Conservation (phyloP, 1,140 invertebrate species). For the Vanessa tameamea region DNA sequence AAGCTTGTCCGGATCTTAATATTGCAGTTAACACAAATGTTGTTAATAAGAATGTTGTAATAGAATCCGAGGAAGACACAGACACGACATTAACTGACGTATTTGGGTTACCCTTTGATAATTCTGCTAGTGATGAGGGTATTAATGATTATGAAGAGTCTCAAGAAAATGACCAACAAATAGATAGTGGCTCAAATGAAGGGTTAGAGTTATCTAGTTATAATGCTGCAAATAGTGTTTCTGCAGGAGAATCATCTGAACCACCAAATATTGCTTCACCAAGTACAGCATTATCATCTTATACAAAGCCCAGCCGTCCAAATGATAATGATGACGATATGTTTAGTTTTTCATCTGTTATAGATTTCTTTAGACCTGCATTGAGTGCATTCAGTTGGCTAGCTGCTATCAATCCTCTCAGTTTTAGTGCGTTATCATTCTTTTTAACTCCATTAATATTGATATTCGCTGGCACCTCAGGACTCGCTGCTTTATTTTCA, state of each 20-base stretch:
- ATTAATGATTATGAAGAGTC: conserved; percentile 57
- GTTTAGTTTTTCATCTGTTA: conserved; percentile 61
- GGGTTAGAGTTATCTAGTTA: conserved; percentile 59
- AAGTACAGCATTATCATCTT: conserved; percentile 49
- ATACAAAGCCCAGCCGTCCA: conserved; percentile 50
- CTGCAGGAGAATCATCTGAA: conserved; percentile 51
- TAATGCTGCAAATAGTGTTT: conserved; percentile 54
- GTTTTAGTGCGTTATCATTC: conserved; percentile 64
- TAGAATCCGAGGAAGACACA: conserved; percentile 69
- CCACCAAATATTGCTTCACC: conserved; percentile 44
- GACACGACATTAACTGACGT: conserved; percentile 60
- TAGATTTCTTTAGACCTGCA: conserved; percentile 65
- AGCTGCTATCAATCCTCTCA: conserved; percentile 66
- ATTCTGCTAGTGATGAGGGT: conserved; percentile 56
- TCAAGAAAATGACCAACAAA: conserved; percentile 56
- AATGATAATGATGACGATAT: conserved; percentile 51
- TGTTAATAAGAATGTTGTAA: conserved; percentile 70
- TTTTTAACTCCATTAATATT: conserved; percentile 67
- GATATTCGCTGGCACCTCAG: conserved; percentile 62
- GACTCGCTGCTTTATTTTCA: conserved; percentile 59
- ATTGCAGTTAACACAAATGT: conserved; percentile 76
- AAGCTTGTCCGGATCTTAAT: conserved; percentile 75
- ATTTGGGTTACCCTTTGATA: conserved; percentile 60
- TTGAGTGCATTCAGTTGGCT: conserved; percentile 65
- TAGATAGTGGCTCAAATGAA: conserved; percentile 63